Evolutionary conservation across 2,797 vertebrate species (phyloP).

Genomic region (Catamblyrhynchus diadema): DNA sequence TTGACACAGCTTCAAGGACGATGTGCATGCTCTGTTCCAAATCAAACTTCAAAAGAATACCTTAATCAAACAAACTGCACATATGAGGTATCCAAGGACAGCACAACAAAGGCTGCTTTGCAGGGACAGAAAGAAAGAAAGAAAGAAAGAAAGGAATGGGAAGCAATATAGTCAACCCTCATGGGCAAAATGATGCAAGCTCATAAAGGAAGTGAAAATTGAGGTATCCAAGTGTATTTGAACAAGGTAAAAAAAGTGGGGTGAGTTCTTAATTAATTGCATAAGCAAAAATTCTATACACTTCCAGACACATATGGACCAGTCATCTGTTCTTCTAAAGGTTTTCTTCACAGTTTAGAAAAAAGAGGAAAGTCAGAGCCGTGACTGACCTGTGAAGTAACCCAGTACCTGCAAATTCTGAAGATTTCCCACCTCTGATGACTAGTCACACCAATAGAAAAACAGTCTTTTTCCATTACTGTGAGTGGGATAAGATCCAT

Average conservation of each 20-base stretch:
- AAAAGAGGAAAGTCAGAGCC: background rate
- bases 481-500: background rate
- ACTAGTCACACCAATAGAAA: background rate
- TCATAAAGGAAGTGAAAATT: background rate
- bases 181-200: background rate
- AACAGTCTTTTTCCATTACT: background rate
- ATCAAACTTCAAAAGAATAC: constrained; percentile 27
- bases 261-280: background rate
- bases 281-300: background rate
- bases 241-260: background rate
- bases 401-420: background rate
- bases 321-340: background rate
- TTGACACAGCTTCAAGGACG: background rate
- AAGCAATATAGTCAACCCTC: background rate
- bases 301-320: background rate
- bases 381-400: background rate
- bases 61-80: constrained; percentile 17
- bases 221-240: background rate
- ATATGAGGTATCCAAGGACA: background rate
- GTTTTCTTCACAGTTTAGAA: background rate
- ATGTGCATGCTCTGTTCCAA: background rate
- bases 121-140: background rate
- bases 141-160: background rate
- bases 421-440: background rate
- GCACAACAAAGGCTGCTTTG: background rate